Evolutionary conservation across 2,888 invertebrate genomes (phyloP).

Genomic region (Pelosia muscerda): DNA sequence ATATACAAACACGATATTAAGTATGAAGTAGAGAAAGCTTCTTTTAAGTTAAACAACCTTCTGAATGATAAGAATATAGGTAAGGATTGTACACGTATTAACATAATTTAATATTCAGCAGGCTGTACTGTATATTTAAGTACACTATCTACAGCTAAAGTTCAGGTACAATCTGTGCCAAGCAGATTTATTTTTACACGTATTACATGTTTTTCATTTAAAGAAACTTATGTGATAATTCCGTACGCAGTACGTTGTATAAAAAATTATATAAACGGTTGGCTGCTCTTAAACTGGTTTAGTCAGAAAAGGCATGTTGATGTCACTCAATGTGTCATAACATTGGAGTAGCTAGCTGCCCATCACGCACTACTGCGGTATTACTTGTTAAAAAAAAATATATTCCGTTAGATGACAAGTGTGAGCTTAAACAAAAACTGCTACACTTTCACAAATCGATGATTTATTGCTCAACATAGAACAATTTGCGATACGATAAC

Average conservation of each 20-base stretch:
- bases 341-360: neutral
- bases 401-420: slow-evolving; percentile 19
- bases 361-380: neutral
- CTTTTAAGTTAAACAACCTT: slow-evolving; percentile 70
- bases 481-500: slow-evolving; percentile 55
- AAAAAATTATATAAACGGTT: too few relatives aligned
- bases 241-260: too few relatives aligned
- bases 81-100: slow-evolving; percentile 42
- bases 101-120: neutral
- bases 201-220: too few relatives aligned
- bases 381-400: neutral
- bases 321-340: neutral
- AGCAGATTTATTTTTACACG: too few relatives aligned
- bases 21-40: slow-evolving; percentile 71
- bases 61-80: slow-evolving; percentile 71
- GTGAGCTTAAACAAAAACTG: slow-evolving; percentile 48
- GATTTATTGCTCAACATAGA: slow-evolving; percentile 49
- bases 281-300: neutral
- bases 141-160: too few relatives aligned
- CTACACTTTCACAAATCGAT: slow-evolving; percentile 42
- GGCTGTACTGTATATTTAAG: too few relatives aligned
- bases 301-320: neutral
- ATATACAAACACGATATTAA: slow-evolving; percentile 72
- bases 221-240: too few relatives aligned
- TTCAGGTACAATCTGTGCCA: too few relatives aligned